Evolutionary conservation across 2,888 invertebrate genomes (phyloP), one percentile per base, ranked within the genome.

Genomic region (Spisula subtruncata): DNA sequence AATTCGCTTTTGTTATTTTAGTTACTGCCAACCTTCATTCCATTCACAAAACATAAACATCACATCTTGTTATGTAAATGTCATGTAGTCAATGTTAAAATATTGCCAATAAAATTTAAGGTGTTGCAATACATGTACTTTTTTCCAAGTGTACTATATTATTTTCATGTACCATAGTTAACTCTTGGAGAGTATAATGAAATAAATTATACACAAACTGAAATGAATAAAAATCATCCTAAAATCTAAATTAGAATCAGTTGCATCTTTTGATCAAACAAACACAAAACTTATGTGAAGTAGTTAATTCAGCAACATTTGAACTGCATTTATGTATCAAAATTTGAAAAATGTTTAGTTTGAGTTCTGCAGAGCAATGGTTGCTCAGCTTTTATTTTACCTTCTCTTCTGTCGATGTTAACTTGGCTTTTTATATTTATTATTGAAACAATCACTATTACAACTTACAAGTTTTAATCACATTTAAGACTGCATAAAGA

Each of bases 61-160:
- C 41, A 41, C 41, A 41, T 41, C 41, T 41, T 41, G 41, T 41
- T 41, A 41, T 41, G 41, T 41, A 41, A 41, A 41, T 41, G 41
- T 41, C 41, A 41, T 41, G 41, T 41, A 41, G 41, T 41, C 41
- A 41, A 41, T 54, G 54, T 54, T 54, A 54, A 54, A 54, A 54
- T 54, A 54, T 54, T 54, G 54, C 54, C 54, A 54, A 54, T 54
- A 54, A 54, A 54, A 54, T 54, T 54, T 54, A 54, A 54, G 54
- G 54, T 54, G 54, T 54, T 54, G 54, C 54, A 54, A 54, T 54
- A 54, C 54, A 54, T 54, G 54, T 54, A 54, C 54, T 54, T 54
- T 54, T 54, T 54, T 54, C 54, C 54, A 54, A 54, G 54, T 54
- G 54, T 54, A 54, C 54, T 54, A 54, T 54, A 54, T 54, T 54